Evolutionary conservation across 2,797 vertebrate species (phyloP).

Genomic region (Sebastes flavidus): DNA sequence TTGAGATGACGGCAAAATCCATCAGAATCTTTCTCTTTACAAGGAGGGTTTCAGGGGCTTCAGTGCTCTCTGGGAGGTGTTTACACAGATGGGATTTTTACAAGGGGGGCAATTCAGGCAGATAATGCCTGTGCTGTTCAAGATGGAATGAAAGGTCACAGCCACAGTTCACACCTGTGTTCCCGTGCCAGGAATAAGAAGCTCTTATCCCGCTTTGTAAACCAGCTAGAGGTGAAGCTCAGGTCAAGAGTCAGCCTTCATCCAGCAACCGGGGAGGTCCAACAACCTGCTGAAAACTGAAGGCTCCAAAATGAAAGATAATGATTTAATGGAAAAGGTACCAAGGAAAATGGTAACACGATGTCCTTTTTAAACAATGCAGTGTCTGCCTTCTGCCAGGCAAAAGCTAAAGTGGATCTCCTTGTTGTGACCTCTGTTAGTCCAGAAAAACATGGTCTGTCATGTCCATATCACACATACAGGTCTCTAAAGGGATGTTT

Average conservation of each 20-base stretch:
- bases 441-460: neutral
- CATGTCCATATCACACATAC: neutral
- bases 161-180: conserved; percentile 54
- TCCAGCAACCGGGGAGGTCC: neutral
- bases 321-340: conserved; percentile 3
- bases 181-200: conserved; percentile 27
- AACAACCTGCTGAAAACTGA: neutral
- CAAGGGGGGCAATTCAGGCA: conserved; percentile 34
- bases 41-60: conserved; percentile 15
- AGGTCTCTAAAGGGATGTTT: neutral
- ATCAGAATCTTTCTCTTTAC: conserved; percentile 14
- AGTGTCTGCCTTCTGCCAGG: neutral
- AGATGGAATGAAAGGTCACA: conserved; percentile 45
- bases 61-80: conserved; percentile 25
- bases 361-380: neutral
- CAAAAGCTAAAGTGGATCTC: neutral
- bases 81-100: conserved; percentile 68
- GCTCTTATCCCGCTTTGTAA: conserved; percentile 28
- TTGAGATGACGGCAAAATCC: conserved; percentile 2
- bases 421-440: neutral
- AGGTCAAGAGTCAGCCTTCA: conserved; percentile 12
- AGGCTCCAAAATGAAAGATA: neutral
- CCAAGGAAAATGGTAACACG: neutral
- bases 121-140: conserved; percentile 21
- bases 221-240: conserved; percentile 11